Evolutionary conservation across 2,113 vertebrate genomes (phyloP).

Genomic region (Phalacrocorax aristotelis): DNA sequence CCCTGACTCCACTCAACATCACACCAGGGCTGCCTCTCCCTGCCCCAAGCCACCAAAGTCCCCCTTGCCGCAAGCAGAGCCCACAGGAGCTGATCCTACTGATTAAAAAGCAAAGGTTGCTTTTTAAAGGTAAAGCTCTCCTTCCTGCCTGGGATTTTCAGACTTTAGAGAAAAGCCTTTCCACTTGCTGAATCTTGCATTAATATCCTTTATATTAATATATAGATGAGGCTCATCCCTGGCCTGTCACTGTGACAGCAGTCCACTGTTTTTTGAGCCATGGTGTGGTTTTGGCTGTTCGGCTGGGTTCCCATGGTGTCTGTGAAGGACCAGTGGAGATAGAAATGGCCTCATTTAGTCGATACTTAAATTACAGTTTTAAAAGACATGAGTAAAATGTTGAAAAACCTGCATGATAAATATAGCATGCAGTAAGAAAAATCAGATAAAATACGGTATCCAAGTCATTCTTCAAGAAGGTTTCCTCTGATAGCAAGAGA

Average conservation of each 20-base stretch:
- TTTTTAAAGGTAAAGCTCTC: neutral
- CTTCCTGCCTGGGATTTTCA: neutral
- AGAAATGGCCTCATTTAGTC: neutral
- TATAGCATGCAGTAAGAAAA: neutral
- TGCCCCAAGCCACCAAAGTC: neutral
- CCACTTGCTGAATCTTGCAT: neutral
- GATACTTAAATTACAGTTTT: neutral
- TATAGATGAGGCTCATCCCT: neutral
- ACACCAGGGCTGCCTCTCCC: neutral
- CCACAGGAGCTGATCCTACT: neutral
- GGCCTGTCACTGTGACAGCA: neutral
- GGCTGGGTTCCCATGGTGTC: neutral
- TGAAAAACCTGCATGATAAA: neutral
- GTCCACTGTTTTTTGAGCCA: fast-evolving
- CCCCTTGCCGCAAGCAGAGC: neutral
- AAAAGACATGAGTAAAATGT: neutral
- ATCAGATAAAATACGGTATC: neutral
- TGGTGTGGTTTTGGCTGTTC: neutral
- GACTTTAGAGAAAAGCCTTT: conserved; percentile 5
- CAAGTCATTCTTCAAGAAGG: neutral
- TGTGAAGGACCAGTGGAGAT: neutral
- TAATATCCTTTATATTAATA: neutral
- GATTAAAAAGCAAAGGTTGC: neutral
- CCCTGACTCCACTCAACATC: neutral
- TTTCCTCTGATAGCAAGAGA: neutral